A percentile compares a stretch with the other conserved stretches of the same genome.
phyloP scores from a whole-genome alignment of 2,113 vertebrate genomes.

The Willisornis vidua region DNA sequence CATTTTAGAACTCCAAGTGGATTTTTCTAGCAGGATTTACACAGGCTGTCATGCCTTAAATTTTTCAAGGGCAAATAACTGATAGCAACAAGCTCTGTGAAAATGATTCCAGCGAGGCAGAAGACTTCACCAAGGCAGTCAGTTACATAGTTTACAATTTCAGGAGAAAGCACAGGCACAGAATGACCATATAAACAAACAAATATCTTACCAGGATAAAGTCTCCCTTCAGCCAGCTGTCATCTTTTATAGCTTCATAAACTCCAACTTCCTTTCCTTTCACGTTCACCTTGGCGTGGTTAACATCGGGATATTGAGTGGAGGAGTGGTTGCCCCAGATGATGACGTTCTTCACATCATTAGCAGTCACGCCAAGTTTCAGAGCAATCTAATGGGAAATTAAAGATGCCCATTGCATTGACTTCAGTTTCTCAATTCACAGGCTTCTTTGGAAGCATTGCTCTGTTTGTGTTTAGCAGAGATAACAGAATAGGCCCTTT shows the following conservation, averaged over 20 bases:
- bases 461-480: neutral
- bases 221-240: slow-evolving; percentile 90
- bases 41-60: neutral
- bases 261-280: slow-evolving; percentile 82
- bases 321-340: slow-evolving; percentile 99
- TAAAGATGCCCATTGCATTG: neutral
- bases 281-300: slow-evolving; percentile 85
- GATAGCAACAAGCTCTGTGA: neutral
- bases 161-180: neutral
- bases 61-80: neutral
- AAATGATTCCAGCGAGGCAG: neutral
- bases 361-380: slow-evolving; percentile 84
- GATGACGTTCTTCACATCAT: slow-evolving; percentile 93
- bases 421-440: neutral
- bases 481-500: neutral
- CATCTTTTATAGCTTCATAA: slow-evolving; percentile 89
- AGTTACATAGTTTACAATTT: neutral
- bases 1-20: neutral
- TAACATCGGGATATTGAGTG: slow-evolving; percentile 95
- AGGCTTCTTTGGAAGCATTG: neutral
- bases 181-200: neutral
- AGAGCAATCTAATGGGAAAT: slow-evolving; percentile 84
- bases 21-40: neutral
- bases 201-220: slow-evolving; percentile 88
- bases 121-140: neutral